A percentile compares a stretch with the other conserved stretches of the same genome.
Evolutionary conservation across 2,113 vertebrate genomes (phyloP).

Genomic region (Uria aalge): DNA sequence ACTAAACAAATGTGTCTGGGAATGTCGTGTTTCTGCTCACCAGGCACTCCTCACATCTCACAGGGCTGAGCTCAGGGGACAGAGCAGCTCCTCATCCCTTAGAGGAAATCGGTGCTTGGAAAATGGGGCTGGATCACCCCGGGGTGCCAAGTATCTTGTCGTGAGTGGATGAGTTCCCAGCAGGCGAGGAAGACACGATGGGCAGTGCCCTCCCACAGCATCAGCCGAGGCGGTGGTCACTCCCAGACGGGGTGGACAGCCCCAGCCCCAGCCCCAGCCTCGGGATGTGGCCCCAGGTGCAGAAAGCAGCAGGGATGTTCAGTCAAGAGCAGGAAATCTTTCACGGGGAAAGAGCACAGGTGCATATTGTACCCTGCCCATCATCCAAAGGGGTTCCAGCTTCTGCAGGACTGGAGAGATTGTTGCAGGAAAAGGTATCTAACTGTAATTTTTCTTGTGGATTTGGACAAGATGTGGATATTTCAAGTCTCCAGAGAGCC

Average conservation of each 20-base stretch:
- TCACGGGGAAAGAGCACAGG: fast-evolving
- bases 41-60: neutral
- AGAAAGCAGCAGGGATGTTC: neutral
- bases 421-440: neutral
- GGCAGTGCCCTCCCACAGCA: neutral
- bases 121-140: neutral
- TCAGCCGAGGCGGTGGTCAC: neutral
- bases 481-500: neutral
- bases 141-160: neutral
- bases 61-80: neutral
- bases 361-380: neutral
- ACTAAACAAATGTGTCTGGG: neutral
- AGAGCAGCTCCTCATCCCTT: neutral
- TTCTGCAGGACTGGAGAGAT: neutral
- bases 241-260: neutral
- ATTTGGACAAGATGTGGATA: neutral
- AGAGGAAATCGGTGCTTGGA: neutral
- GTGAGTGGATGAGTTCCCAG: neutral
- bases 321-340: neutral
- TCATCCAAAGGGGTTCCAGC: neutral
- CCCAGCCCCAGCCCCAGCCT: neutral
- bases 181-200: neutral
- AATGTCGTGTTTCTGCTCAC: neutral
- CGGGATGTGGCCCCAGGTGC: neutral
- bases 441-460: neutral